Conservation (phyloP, 2,888 invertebrate species). For the Alloplasta piceator region DNA sequence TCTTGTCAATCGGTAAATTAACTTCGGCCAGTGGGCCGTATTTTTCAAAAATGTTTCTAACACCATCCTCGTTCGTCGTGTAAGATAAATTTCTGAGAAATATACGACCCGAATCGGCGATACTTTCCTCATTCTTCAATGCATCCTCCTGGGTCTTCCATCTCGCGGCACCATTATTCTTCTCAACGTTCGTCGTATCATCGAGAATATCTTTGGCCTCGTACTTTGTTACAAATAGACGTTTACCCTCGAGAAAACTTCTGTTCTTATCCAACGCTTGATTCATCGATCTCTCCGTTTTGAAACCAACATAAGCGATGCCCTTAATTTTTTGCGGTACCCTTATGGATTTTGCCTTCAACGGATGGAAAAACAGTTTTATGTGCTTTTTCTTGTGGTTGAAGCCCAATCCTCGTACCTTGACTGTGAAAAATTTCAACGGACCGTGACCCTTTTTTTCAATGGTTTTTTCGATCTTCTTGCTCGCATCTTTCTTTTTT, state of each 20-base stretch:
- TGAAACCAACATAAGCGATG: constrained; percentile 96
- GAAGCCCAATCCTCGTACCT: constrained; percentile 91
- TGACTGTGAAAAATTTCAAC: constrained; percentile 86
- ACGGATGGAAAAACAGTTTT: constrained; percentile 92
- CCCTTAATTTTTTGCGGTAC: constrained; percentile 91
- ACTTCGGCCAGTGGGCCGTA: constrained; percentile 95
- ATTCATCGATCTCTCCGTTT: constrained; percentile 90
- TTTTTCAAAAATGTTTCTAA: constrained; percentile 92
- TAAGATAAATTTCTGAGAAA: constrained; percentile 97
- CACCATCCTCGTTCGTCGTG: constrained; percentile 92
- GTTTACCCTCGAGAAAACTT: constrained; percentile 91
- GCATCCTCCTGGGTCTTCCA: constrained; percentile 88
- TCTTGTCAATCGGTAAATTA: constrained; percentile 93
- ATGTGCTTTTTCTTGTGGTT: constrained; percentile 93
- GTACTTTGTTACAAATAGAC: constrained; percentile 85
- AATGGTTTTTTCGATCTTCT: constrained; percentile 73
- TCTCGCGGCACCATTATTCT: constrained; percentile 80
- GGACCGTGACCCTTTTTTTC: constrained; percentile 75
- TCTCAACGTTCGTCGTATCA: constrained; percentile 73
- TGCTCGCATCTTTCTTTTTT: constrained; percentile 82
- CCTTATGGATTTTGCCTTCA: constrained; percentile 91
- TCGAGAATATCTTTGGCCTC: constrained; percentile 83
- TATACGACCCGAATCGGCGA: constrained; percentile 95
- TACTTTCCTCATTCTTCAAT: constrained; percentile 89
- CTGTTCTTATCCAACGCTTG: constrained; percentile 93